Base-by-base conservation (phyloP, 2,888 invertebrate genomes). In the Scaptomyza reducta region DNA sequence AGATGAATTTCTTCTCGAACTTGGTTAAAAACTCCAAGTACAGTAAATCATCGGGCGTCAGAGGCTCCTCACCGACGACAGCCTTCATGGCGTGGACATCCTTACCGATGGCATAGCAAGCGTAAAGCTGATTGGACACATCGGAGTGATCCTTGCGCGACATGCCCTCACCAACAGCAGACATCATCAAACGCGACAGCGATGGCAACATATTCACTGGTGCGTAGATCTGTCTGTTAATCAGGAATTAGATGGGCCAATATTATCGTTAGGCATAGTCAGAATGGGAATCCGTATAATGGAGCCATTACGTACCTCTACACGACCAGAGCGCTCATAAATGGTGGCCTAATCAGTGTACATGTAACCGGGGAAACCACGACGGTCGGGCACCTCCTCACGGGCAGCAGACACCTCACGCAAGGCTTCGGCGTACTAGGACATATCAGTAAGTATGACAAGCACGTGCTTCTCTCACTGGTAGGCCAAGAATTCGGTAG, bases 271-370 rank as follows among this genome's bases (percentile, higher is more conserved):
- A 78, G 99, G 99, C 99, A 99, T 99, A 93, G 99, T 99, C 73
- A 99, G 93, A 92, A 99, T 99, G 81, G 99, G 99, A 92, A 99
- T 99, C 93, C 99, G 99, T 0, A 99, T 99, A 92, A 99, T 99
- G 78, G 99, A 99, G 22, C 99, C 99, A 92, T 98, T 98, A 88
- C 99, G 95, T 57, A 99, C 99, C 92, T 99, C 99, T 25, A 99
- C 99, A 91, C 99, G 97, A 40, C 99, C 99, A 82, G 99, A 99
- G 86, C 99, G 95, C 93, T 99, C 99, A 93, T 99, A 99, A 92
- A 99, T 99, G 16, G 99, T 99, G 71, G 99, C 99, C 94, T 99
- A 96, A 96, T 99, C 99, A 63, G 99, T 99, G 98, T 99, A 99
- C n/a, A n/a, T n/a, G n/a, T n/a, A n/a, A n/a, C n/a, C n/a, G n/a